Evolutionary conservation across 2,113 vertebrate genomes (phyloP).

Genomic region (Asarcornis scutulata): DNA sequence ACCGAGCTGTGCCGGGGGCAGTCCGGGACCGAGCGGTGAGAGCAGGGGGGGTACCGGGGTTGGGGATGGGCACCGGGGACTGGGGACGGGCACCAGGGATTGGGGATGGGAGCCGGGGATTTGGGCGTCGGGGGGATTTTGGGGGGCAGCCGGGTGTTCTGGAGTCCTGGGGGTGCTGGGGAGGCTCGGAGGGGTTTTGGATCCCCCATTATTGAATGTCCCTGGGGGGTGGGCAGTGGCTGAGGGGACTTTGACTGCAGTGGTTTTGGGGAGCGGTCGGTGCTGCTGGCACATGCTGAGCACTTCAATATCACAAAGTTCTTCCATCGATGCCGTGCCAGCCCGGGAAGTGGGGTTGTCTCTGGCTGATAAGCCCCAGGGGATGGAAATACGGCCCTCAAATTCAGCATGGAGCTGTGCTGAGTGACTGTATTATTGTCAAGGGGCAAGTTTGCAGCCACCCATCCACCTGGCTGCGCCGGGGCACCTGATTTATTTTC

Average conservation of each 20-base stretch:
- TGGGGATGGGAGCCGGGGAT: neutral
- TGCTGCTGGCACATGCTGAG: neutral
- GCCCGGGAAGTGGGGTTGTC: accelerated
- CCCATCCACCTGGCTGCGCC: accelerated
- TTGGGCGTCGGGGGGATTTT: neutral
- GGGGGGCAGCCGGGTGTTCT: neutral
- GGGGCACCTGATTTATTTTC: accelerated
- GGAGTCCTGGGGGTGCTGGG: neutral
- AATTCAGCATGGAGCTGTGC: neutral
- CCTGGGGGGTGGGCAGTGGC: neutral
- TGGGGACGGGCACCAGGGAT: too few species aligned
- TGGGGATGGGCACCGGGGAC: too few species aligned
- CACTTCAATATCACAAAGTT: neutral
- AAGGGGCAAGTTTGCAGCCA: accelerated
- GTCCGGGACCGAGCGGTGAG: slow-evolving; percentile 81
- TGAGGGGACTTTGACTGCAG: neutral
- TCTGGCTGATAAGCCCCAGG: accelerated
- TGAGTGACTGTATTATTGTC: accelerated
- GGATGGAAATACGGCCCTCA: too few species aligned
- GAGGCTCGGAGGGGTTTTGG: neutral
- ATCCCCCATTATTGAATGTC: neutral
- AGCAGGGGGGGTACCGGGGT: neutral
- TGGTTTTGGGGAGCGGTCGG: accelerated
- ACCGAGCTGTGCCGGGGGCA: slow-evolving; percentile 84
- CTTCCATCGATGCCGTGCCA: neutral